Base-by-base conservation (phyloP, 1,140 invertebrate genomes). In the Phthorimaea operculella region DNA sequence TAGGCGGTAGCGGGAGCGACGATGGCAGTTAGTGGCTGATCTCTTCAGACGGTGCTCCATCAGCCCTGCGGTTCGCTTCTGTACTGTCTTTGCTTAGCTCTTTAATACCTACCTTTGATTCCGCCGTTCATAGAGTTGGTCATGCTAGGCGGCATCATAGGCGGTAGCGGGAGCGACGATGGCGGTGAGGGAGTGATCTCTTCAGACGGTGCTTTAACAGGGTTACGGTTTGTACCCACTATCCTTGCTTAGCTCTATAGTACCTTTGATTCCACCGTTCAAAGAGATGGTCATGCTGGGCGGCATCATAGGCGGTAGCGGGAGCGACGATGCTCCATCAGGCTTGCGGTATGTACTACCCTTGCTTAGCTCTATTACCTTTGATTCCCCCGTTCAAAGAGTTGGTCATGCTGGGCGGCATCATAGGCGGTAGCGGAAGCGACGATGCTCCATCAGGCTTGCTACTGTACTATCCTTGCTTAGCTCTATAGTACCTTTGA, bases 391-490 rank as follows among this genome's bases (percentile, higher is more conserved):
- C 58, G 36, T 52, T 59, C 44, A 52, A 47, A 12, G 57, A 59
- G 8, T 54, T 49, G 21, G 61, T 52, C 54, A 65, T 61, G 4
- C 67, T 71, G 1, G 68, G 51, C 7, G 42, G 42, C 42, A 45
- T 45, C 14, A 15, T 45, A 4, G 42, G 42, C 8, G 42, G 69
- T 14, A 81, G 60, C 14, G 77, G 0, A 69, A 67, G 81, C 1
- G 84, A 79, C 2, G 81, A 75, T 0, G 84, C 82, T 1, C 83
- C 74, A 57, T 82, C 80, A 0, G 84, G 82, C 54, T 82, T 77
- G 51, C 83, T n/a, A n/a, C n/a, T n/a, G n/a, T n/a, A n/a, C n/a
- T n/a, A n/a, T n/a, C n/a, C n/a, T n/a, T 28, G 21, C 21, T 4
- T 28, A 28, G 2, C 21, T 28, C 2, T 28, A 28, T 28, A 4